Evolutionary conservation across 2,113 vertebrate species (phyloP), one percentile per base, ranked within the genome.

Genomic region (Engystomops pustulosus): DNA sequence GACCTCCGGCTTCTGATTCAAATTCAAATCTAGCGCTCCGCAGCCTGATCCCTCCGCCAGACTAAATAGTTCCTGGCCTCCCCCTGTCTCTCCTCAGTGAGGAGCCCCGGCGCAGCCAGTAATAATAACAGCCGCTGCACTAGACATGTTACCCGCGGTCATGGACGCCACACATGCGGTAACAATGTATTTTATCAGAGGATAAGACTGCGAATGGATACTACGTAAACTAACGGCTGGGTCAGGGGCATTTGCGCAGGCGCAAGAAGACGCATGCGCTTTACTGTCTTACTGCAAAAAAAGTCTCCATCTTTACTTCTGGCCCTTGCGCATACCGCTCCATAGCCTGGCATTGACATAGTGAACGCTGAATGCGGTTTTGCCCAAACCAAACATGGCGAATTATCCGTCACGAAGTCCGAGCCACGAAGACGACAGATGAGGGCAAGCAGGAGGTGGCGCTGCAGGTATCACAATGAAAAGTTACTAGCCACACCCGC

Each of bases 11-110:
- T 6, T 6, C 41, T 11, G 72, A 41, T 78, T 84, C 72, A 78
- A 84, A 84, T 84, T 84, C 82, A 84, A 84, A 84, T 14, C 20
- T 20, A 6, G 32, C 81, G 81, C 81, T 25, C 1, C 0, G 6
- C 18, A 0, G 0, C 12, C 1, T 3, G 15, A 69, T 67, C 60
- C 71, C n/a, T 84, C 72, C 82, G 82, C 82, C 0, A 34, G 3
- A 20, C 8, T 27, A 84, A 78, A 55, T 77, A 82, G 80, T 72
- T 18, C 44, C 44, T 45, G 38, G 38, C 38, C 38, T 41, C 68
- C 44, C 5, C 32, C 2, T 3, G 20, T 17, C 41, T 12, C 45
- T 27, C 30, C 15, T 25, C 4, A 14, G 4, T 8, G 5, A 15
- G 1, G 36, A 25, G 11, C 12, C 20, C 18, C 34, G 3, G 8